These are phyloP conservation scores for Bombus difficillimus DNA, from an alignment of 1,140 invertebrate species.

Conservation along the genomic window DNA sequence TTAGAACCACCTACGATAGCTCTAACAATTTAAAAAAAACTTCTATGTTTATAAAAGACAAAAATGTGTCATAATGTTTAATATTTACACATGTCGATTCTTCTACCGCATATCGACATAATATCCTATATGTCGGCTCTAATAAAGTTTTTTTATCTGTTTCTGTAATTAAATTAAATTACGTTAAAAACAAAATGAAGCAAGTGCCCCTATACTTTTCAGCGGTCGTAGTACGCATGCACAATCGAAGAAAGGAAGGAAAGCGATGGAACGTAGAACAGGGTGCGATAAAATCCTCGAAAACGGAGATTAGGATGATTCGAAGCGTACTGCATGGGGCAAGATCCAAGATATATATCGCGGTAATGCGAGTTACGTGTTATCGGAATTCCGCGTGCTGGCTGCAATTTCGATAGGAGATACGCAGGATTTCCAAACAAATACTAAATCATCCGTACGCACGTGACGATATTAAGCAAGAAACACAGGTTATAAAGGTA, in stretches of 20 bases:
- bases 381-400: background rate
- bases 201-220: too few relatives aligned
- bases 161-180: too few relatives aligned
- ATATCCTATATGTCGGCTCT: too few relatives aligned
- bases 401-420: background rate
- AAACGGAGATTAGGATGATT: background rate
- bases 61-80: too few relatives aligned
- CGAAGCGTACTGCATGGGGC: too few relatives aligned
- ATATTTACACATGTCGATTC: too few relatives aligned
- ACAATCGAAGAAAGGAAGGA: constrained; percentile 5
- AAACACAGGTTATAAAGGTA: background rate
- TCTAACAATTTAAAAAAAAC: too few relatives aligned
- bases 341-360: background rate
- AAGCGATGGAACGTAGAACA: background rate
- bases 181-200: too few relatives aligned
- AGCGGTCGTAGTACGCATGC: background rate
- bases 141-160: too few relatives aligned
- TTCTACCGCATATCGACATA: too few relatives aligned
- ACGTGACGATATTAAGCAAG: background rate
- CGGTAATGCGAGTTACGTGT: background rate
- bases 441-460: background rate
- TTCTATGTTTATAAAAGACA: too few relatives aligned
- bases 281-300: background rate
- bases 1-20: too few relatives aligned
- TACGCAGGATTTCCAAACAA: background rate